phyloP scores from a whole-genome alignment of 2,113 vertebrate species.

The Alouatta palliata region DNA sequence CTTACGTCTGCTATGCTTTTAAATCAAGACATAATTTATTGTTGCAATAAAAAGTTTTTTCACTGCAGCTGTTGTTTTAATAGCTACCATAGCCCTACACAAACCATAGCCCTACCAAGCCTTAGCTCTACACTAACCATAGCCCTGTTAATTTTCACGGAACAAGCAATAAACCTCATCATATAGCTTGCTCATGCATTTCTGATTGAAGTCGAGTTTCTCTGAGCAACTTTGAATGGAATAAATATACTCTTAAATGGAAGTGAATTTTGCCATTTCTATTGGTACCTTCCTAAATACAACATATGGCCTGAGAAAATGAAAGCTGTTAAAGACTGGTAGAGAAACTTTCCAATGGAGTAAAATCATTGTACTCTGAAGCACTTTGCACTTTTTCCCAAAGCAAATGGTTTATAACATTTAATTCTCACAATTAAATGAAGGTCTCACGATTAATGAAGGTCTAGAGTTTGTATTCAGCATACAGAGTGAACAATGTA shows the following conservation, averaged over 20 bases:
- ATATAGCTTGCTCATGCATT: neutral
- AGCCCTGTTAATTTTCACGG: conserved; percentile 58
- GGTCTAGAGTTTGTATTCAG: conserved; percentile 59
- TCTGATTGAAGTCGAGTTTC: neutral
- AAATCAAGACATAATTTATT: conserved; percentile 75
- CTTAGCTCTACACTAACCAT: neutral
- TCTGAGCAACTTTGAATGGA: neutral
- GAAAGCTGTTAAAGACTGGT: neutral
- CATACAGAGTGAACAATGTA: conserved; percentile 45
- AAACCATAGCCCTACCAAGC: neutral
- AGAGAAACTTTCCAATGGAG: neutral
- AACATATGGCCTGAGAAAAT: neutral
- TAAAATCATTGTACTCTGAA: neutral
- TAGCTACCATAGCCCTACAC: neutral
- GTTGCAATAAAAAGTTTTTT: conserved; percentile 58
- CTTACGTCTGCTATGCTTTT: conserved; percentile 71
- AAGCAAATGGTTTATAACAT: neutral
- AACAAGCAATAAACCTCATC: conserved; percentile 52
- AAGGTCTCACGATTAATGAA: conserved; percentile 44
- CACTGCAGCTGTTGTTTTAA: conserved; percentile 60
- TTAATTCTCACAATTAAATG: neutral
- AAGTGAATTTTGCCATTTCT: neutral
- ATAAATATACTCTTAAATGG: neutral
- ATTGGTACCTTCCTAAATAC: neutral
- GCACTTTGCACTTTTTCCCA: neutral